Base-by-base conservation (phyloP, 2,797 vertebrate species). In the Microtus agrestis region DNA sequence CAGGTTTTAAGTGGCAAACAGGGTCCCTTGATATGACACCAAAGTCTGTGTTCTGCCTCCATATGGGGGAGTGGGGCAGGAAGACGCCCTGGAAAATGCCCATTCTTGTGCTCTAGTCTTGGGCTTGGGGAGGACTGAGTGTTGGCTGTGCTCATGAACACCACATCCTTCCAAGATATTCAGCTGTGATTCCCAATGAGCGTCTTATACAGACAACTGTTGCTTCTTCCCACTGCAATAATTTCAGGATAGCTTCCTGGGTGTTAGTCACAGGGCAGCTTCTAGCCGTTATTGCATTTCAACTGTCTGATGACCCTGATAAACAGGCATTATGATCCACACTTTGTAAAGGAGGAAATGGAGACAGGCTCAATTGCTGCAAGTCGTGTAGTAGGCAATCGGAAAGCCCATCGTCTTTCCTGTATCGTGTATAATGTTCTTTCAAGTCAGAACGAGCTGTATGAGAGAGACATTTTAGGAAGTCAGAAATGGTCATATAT, bases 271-370 rank as follows among this genome's bases (percentile, higher is more conserved):
- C 59, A 19, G 92, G 27, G 8, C 29, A 37, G 1, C 69, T 82
- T 61, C 48, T 85, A 86, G 46, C 31, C 13, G 0, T 78, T 91
- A 77, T 86, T 48, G 40, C 74, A 71, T 79, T 93, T 80, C 79
- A 96, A 61, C 63, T 59, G 37, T 25, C 73, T 48, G 59, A 61
- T 87, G 69, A 92, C 87, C 90, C 61, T 29, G 40, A 19, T 86
- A 27, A 91, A 25, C 61, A 56, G 23, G 25, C 59, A 78, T 40
- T 31, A 31, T 91, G 63, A 89, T 4, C 43, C 61, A 2, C 89
- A 21, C 91, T 90, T 87, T 89, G 76, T 73, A 94, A 90, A 94
- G 0, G 17, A 81, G 51, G 29, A 78, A 73, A 80, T 56, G 40
- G 80, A 94, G 59, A 87, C 51, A 40, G 40, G 34, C 34, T 89